Evolutionary conservation across 2,888 invertebrate species (phyloP).

Genomic region (Cinara cedri): DNA sequence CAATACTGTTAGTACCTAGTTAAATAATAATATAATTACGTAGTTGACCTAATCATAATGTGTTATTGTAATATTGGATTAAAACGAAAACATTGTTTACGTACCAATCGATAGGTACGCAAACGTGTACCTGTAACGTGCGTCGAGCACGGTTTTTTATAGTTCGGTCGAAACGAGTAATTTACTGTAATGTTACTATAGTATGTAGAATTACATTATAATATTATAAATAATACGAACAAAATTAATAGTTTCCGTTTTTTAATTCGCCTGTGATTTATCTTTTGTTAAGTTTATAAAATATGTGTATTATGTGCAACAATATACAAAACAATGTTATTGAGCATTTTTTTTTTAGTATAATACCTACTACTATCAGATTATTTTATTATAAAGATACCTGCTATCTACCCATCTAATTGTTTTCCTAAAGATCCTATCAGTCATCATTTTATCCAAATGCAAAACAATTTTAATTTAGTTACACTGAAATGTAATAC

Average conservation of each 20-base stretch:
- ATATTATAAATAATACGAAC: constrained; percentile 27
- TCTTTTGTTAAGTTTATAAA: constrained; percentile 56
- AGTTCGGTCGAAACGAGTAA: constrained; percentile 41
- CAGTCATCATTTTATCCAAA: too few relatives aligned
- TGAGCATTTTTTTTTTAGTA: constrained; percentile 41
- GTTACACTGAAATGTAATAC: too few relatives aligned
- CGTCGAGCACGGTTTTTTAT: constrained; percentile 30
- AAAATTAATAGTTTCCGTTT: constrained; percentile 51
- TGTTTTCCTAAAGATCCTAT: neutral
- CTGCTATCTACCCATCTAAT: too few relatives aligned
- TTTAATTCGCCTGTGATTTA: constrained; percentile 57
- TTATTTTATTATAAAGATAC: neutral
- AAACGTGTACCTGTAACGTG: constrained; percentile 12
- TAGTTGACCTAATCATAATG: constrained; percentile 43
- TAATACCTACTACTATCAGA: neutral
- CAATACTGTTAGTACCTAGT: constrained; percentile 44
- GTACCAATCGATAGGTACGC: constrained; percentile 28
- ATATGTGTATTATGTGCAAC: constrained; percentile 52
- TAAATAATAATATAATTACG: constrained; percentile 36
- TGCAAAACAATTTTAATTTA: too few relatives aligned
- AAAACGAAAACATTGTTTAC: constrained; percentile 41
- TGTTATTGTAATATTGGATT: constrained; percentile 38
- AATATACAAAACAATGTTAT: constrained; percentile 54
- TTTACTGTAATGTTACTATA: constrained; percentile 37
- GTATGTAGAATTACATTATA: constrained; percentile 3